phyloP scores from a whole-genome alignment of 2,888 invertebrate species.

The Andrena hattorfiana region DNA sequence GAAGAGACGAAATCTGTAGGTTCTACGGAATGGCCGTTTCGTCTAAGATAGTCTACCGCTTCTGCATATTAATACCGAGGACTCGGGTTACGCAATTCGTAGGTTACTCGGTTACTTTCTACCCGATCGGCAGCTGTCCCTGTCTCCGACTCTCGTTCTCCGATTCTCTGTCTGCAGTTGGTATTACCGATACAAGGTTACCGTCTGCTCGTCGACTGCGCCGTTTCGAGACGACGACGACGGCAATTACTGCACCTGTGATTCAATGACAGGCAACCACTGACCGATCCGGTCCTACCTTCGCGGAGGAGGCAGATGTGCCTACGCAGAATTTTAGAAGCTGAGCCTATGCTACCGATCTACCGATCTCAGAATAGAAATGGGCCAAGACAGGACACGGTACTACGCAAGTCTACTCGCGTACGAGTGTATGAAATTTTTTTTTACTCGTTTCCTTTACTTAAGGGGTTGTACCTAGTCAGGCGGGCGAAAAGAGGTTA shows the following conservation, averaged over 20 bases:
- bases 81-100: conserved; percentile 71
- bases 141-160: conserved; percentile 37
- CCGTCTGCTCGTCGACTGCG: conserved; percentile 38
- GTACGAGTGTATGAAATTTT: too few relatives aligned
- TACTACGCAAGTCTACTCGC: too few relatives aligned
- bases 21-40: neutral
- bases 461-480: too few relatives aligned
- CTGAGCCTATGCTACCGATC: conserved; percentile 23
- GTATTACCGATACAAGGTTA: conserved; percentile 67
- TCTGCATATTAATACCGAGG: conserved; percentile 59
- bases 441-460: too few relatives aligned
- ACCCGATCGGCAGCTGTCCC: conserved; percentile 62
- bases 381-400: neutral
- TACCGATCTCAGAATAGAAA: conserved; percentile 42
- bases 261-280: conserved; percentile 51
- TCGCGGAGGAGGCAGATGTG: conserved; percentile 22
- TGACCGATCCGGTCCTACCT: conserved; percentile 43
- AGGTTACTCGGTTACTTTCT: conserved; percentile 77
- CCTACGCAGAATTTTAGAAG: conserved; percentile 1
- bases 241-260: conserved; percentile 63
- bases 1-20: neutral
- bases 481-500: too few relatives aligned
- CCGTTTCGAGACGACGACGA: conserved; percentile 23
- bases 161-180: conserved; percentile 26
- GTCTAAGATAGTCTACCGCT: conserved; percentile 32